phyloP scores from a whole-genome alignment of 2,888 invertebrate genomes.

The Athalia cordata region DNA sequence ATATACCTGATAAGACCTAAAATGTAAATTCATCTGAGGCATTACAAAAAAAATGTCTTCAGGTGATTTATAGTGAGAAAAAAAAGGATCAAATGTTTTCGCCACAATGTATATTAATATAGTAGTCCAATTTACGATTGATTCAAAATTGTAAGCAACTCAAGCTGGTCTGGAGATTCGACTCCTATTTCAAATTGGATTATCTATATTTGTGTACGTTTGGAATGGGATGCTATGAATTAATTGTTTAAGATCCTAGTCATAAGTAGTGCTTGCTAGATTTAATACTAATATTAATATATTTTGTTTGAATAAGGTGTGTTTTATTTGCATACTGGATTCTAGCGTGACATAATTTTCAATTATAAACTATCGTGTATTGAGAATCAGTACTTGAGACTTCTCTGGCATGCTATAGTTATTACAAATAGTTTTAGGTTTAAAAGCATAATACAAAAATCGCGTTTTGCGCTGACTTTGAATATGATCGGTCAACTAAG shows the following conservation, averaged over 20 bases:
- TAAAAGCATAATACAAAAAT: background rate
- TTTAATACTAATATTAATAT: background rate
- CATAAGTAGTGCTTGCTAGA: conserved; percentile 44
- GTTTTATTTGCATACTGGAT: conserved; percentile 28
- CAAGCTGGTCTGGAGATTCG: no score
- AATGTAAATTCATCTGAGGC: background rate
- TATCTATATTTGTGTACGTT: background rate
- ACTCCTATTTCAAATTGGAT: conserved; percentile 15
- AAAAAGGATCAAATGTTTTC: background rate
- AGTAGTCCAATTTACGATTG: conserved; percentile 10
- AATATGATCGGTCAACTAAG: background rate
- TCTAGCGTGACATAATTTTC: conserved; percentile 24
- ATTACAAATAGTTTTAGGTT: background rate
- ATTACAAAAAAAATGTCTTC: background rate
- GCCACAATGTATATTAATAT: conserved; percentile 3
- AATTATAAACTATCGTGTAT: background rate
- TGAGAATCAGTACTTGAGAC: background rate
- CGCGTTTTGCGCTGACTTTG: background rate
- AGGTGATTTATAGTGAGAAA: background rate
- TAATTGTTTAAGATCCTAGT: conserved; percentile 38
- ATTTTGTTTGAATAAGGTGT: conserved; percentile 29
- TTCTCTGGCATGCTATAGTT: background rate
- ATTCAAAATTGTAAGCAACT: background rate
- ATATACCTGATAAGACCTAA: background rate
- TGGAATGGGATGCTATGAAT: conserved; percentile 16